Evolutionary conservation across 2,888 invertebrate species (phyloP), one percentile per base, ranked within the genome.

Genomic region (Incurvaria masculella): DNA sequence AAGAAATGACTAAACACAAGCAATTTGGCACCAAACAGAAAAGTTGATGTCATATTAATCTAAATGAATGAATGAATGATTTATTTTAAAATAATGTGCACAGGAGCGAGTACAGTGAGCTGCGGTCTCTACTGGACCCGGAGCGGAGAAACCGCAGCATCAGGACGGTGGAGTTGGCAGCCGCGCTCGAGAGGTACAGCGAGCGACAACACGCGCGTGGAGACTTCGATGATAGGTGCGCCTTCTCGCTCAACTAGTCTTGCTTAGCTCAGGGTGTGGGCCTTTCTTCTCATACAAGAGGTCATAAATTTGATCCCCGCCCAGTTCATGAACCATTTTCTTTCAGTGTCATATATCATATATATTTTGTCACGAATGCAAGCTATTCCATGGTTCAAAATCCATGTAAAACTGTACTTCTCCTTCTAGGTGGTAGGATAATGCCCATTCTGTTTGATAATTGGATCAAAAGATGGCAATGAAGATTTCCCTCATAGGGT

Each of bases 151-250:
- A 76, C 55, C 75, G 76, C 1, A 70, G 71, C 53, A 69, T 78
- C 39, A 65, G 62, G 56, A 75, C 72, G 40, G 59, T 62, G 1
- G 67, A 64, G 54, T 56, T 78, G 16, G 73, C 78, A 1, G 62
- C 56, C 23, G 69, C 69, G 1, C 55, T 78, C 5, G 68, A 66
- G 49, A 66, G 69, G 50, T 76, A 69, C 56, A 73, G 72, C 50
- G 71, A 72, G 51, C 68, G 58, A 46, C 72, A 73, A 53, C 73
- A 72, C 53, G 56, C 59, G 26, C 76, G 74, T 57, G 58, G 66
- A 44, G 75, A 78, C 51, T 58, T 74, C 21, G 78, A 78, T 51
- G 78, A 78, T 54, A 78, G 78, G 78, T 76, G 57, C 33, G 17
- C 23, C 14, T 14, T 14, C 27, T 27, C 27, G 14, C 14, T 10